Conservation (phyloP, 2,797 vertebrate species). For the Natrix natrix region DNA sequence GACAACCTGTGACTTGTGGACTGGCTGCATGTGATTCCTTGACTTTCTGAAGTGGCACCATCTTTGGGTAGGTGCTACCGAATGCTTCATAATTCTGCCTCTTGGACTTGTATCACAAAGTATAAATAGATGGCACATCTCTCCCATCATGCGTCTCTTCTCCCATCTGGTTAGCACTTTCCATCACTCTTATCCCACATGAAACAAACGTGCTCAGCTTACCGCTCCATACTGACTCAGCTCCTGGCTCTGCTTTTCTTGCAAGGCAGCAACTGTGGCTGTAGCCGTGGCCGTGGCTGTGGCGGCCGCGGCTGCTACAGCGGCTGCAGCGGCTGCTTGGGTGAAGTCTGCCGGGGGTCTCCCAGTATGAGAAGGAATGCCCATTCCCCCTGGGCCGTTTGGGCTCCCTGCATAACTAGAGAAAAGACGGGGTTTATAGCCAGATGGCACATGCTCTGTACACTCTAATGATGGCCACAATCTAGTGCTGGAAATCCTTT, state of each 20-base stretch:
- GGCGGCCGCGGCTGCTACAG: conserved; percentile 88
- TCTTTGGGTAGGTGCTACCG: too few species aligned
- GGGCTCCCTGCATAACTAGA: conserved; percentile 81
- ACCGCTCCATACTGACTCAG: conserved; percentile 87
- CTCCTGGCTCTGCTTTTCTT: conserved; percentile 96
- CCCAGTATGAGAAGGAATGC: conserved; percentile 76
- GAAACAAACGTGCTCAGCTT: conserved; percentile 35
- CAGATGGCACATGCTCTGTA: neutral
- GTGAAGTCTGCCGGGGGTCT: conserved; percentile 88
- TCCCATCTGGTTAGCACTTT: neutral
- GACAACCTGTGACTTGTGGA: neutral
- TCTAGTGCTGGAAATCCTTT: neutral
- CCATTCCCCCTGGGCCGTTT: conserved; percentile 75
- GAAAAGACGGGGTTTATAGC: neutral
- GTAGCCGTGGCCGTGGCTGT: conserved; percentile 93
- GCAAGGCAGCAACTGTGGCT: conserved; percentile 89
- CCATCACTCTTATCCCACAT: neutral
- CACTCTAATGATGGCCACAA: neutral
- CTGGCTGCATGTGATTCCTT: neutral
- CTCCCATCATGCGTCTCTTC: neutral
- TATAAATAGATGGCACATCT: neutral
- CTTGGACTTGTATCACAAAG: too few species aligned
- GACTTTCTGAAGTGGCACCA: neutral
- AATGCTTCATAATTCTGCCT: neutral
- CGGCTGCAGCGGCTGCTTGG: conserved; percentile 86